These are phyloP conservation scores for Lichenostomus cassidix DNA, from an alignment of 2,113 vertebrate species.

Conservation along the genomic window DNA sequence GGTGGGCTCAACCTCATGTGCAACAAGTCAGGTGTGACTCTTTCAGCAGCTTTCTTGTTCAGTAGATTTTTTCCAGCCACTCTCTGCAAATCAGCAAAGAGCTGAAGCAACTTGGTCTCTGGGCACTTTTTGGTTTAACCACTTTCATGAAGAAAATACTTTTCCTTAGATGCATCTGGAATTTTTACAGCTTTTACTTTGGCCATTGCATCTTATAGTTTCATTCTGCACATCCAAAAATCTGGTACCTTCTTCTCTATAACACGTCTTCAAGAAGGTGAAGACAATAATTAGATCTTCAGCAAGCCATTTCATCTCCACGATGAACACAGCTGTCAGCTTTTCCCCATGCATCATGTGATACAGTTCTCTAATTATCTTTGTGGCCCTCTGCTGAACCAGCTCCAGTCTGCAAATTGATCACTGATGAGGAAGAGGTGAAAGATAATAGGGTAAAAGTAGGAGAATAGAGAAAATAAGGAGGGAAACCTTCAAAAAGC, in stretches of 20 bases:
- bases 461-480: neutral
- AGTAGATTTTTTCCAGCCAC: neutral
- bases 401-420: neutral
- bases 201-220: neutral
- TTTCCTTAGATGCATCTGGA: neutral
- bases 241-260: neutral
- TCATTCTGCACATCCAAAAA: neutral
- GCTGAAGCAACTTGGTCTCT: neutral
- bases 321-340: neutral
- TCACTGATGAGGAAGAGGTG: neutral
- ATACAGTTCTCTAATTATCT: neutral
- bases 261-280: neutral
- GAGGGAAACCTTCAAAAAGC: neutral
- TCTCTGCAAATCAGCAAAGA: neutral
- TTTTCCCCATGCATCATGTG: neutral
- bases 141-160: neutral
- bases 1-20: rapidly evolving
- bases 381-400: neutral
- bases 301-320: neutral
- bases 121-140: neutral
- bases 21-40: neutral
- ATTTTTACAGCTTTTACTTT: neutral
- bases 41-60: neutral
- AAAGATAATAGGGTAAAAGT: neutral
- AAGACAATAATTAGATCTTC: neutral